These are phyloP conservation scores for Callionymus lyra DNA, from an alignment of 2,113 vertebrate species.

Conservation along the genomic window DNA sequence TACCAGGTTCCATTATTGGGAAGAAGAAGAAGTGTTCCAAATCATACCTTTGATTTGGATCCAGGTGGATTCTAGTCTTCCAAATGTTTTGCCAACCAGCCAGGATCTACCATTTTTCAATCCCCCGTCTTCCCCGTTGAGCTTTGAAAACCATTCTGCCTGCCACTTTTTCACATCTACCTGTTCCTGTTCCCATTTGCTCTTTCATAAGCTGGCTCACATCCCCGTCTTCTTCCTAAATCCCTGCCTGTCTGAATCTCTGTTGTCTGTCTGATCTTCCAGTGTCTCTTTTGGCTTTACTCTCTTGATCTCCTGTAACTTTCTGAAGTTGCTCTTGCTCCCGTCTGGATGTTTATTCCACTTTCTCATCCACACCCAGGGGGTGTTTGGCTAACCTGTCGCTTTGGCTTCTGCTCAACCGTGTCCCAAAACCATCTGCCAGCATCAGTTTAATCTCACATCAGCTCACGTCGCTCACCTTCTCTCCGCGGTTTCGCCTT, in stretches of 20 bases:
- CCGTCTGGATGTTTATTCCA: conserved; percentile 12
- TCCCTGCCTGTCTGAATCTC: conserved; percentile 4
- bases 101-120: conserved; percentile 37
- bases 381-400: conserved; percentile 32
- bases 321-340: conserved; percentile 1
- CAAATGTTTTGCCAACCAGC: conserved; percentile 35
- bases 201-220: conserved; percentile 10
- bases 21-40: no score
- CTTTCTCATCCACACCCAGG: conserved; percentile 2
- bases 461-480: conserved; percentile 38
- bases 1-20: no score
- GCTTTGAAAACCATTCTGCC: conserved; percentile 22
- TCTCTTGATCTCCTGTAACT: conserved; percentile 8
- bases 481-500: conserved; percentile 3
- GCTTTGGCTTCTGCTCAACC: conserved; percentile 23
- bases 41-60: conserved; percentile 34
- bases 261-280: conserved; percentile 10
- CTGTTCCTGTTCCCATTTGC: conserved; percentile 4
- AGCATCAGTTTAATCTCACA: conserved; percentile 56
- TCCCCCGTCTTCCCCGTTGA: conserved; percentile 17
- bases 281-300: conserved; percentile 1
- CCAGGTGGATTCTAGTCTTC: conserved; percentile 53
- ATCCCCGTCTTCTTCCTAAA: conserved; percentile 6
- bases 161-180: conserved; percentile 12
- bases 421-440: conserved; percentile 43